These are phyloP conservation scores for Perccottus glenii DNA, from an alignment of 2,113 vertebrate genomes.

Conservation along the genomic window DNA sequence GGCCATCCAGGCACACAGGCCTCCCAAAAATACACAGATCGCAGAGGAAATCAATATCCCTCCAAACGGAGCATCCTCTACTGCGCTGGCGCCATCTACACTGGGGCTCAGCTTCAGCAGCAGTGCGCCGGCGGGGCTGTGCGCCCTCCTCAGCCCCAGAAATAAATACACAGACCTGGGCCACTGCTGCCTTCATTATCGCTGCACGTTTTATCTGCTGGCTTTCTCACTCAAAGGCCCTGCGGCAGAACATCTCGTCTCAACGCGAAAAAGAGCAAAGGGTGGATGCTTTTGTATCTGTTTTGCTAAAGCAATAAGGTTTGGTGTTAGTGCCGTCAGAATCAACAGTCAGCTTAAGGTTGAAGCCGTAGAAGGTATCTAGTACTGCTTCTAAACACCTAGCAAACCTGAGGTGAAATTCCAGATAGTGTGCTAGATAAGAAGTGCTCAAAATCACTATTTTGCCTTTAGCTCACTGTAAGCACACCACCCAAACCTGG, in stretches of 20 bases:
- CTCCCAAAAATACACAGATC: slow-evolving; percentile 82
- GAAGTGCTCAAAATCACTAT: slow-evolving; percentile 60
- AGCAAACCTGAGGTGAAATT: slow-evolving; percentile 75
- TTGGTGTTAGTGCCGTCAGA: slow-evolving; percentile 68
- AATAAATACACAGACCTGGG: slow-evolving; percentile 80
- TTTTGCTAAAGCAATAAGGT: slow-evolving; percentile 68
- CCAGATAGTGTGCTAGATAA: slow-evolving; percentile 54
- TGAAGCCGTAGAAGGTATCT: slow-evolving; percentile 52
- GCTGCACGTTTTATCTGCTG: slow-evolving; percentile 78
- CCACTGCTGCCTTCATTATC: slow-evolving; percentile 82
- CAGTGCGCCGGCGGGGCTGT: slow-evolving; percentile 76
- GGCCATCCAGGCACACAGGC: slow-evolving; percentile 79
- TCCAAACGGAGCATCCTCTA: slow-evolving; percentile 77
- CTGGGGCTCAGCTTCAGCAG: slow-evolving; percentile 75
- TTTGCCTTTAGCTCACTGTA: slow-evolving; percentile 58
- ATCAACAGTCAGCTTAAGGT: slow-evolving; percentile 74
- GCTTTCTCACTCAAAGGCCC: slow-evolving; percentile 71
- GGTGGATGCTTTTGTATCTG: slow-evolving; percentile 78
- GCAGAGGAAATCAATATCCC: slow-evolving; percentile 83
- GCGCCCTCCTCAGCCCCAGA: slow-evolving; percentile 77
- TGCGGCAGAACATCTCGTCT: slow-evolving; percentile 70
- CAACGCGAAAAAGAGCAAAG: slow-evolving; percentile 73
- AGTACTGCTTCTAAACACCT: slow-evolving; percentile 61
- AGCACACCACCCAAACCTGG: slow-evolving; percentile 51
- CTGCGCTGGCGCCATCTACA: slow-evolving; percentile 74